Conservation (phyloP, 2,888 invertebrate species). For the Drosophila imparisetae region DNA sequence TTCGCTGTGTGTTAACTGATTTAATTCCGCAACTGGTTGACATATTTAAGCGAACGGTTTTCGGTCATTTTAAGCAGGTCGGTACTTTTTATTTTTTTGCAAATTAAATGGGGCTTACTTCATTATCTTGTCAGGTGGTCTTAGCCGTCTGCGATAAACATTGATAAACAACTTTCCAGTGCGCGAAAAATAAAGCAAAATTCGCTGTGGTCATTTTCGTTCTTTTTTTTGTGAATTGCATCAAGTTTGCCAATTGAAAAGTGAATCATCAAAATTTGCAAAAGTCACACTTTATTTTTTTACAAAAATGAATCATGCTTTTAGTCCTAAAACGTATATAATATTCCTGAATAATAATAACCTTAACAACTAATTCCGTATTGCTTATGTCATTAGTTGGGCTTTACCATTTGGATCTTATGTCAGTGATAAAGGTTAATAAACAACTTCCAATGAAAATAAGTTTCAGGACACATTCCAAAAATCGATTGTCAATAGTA, state of each 20-base stretch:
- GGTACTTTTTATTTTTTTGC: conserved; percentile 47
- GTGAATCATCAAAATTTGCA: conserved; percentile 47
- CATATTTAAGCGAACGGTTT: conserved; percentile 66
- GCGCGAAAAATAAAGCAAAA: conserved; percentile 13
- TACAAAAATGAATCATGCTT: neutral
- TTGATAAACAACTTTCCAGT: conserved; percentile 69
- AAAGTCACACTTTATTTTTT: neutral
- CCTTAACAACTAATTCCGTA: too few species aligned
- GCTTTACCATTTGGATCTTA: neutral
- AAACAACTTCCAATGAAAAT: conserved; percentile 4
- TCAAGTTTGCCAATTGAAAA: conserved; percentile 5
- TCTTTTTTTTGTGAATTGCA: conserved; percentile 13
- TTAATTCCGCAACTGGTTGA: conserved; percentile 14
- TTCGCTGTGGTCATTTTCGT: conserved; percentile 24
- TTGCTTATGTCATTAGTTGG: neutral
- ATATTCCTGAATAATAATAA: neutral
- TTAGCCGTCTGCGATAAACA: conserved; percentile 63
- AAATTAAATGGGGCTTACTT: conserved; percentile 46
- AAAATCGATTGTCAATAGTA: neutral
- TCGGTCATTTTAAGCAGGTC: conserved; percentile 10
- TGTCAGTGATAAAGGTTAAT: neutral
- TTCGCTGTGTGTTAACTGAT: conserved; percentile 57
- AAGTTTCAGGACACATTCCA: neutral
- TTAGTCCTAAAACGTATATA: neutral
- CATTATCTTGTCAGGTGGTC: conserved; percentile 71